phyloP scores from a whole-genome alignment of 1,140 invertebrate species.

The Heterodera carotae region DNA sequence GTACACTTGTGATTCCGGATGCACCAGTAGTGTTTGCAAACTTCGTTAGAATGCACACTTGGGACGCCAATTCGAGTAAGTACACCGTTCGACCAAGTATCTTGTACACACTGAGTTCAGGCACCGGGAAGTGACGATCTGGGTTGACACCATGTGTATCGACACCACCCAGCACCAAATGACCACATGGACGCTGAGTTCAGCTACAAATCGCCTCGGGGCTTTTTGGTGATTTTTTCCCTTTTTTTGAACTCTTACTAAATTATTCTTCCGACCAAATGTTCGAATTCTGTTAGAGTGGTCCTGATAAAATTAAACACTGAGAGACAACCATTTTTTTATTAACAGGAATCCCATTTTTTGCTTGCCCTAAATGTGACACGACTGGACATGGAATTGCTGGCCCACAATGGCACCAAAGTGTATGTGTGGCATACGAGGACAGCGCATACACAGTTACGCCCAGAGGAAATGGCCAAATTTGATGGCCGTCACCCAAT shows the following conservation, averaged over 20 bases:
- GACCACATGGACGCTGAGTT: constrained; percentile 52
- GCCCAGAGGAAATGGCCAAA: constrained; percentile 19
- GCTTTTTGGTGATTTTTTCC: constrained; percentile 56
- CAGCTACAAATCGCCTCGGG: constrained; percentile 54
- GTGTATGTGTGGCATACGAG: constrained; percentile 61
- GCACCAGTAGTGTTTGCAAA: too few relatives aligned
- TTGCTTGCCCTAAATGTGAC: constrained; percentile 43
- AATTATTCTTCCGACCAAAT: too few relatives aligned
- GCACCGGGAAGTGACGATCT: too few relatives aligned
- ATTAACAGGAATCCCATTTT: constrained; percentile 61
- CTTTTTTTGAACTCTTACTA: neutral
- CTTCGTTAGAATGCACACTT: too few relatives aligned
- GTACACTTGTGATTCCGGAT: too few relatives aligned
- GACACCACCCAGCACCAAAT: too few relatives aligned
- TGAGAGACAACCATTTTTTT: constrained; percentile 1
- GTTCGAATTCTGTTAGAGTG: too few relatives aligned
- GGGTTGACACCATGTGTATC: too few relatives aligned
- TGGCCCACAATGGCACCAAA: constrained; percentile 59
- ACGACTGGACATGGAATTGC: constrained; percentile 56
- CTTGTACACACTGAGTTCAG: too few relatives aligned
- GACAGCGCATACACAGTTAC: constrained; percentile 42
- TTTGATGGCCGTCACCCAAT: constrained; percentile 13
- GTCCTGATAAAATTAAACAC: neutral
- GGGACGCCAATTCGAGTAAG: too few relatives aligned
- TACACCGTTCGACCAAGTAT: too few relatives aligned